Evolutionary conservation across 2,888 invertebrate genomes (phyloP), one percentile per base, ranked within the genome.

Genomic region (Trimorus sp.): DNA sequence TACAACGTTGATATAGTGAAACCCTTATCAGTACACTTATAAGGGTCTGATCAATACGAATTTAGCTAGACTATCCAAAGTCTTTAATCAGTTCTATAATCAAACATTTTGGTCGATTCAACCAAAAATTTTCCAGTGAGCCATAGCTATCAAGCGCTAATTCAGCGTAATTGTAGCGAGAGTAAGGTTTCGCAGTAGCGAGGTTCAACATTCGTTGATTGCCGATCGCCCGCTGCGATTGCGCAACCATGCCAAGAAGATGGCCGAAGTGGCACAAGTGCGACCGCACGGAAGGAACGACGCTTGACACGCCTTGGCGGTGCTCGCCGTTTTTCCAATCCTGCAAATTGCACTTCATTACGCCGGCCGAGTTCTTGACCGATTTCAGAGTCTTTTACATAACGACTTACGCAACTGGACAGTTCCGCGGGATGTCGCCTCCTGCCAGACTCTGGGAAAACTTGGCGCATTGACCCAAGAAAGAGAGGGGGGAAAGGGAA

Each of bases 291-390:
- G 66, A 68, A 60, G 63, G 38, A 56, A 38, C 53, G 59, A 60
- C 62, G 62, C 53, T 69, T 49, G 77, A 70, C 77, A 65, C 70
- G 77, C 77, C 70, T 77, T 70, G 36, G 63, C 49, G 58, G 51
- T 59, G 51, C 54, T 62, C 60, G 60, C 40, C 75, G 48, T 71
- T 79, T 71, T 73, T 71, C 54, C 62, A 66, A 73, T 73, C 66
- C 73, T 62, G 49, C 54, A 79, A 79, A 79, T 73, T 71, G 56
- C 62, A 53, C 66, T 73, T 79, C 49, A 79, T 79, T 79, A 73
- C 15, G 16, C 54, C 68, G 73, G 42, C 42, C 66, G 66, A 65
- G 65, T 71, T 78, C 65, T 78, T 62, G 53, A 60, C 9, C 68
- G 68, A 66, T 68, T 79, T 73, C 15, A 73, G 54, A 11, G 37